Conservation (phyloP, 2,797 vertebrate genomes). For the Thalassophryne amazonica region DNA sequence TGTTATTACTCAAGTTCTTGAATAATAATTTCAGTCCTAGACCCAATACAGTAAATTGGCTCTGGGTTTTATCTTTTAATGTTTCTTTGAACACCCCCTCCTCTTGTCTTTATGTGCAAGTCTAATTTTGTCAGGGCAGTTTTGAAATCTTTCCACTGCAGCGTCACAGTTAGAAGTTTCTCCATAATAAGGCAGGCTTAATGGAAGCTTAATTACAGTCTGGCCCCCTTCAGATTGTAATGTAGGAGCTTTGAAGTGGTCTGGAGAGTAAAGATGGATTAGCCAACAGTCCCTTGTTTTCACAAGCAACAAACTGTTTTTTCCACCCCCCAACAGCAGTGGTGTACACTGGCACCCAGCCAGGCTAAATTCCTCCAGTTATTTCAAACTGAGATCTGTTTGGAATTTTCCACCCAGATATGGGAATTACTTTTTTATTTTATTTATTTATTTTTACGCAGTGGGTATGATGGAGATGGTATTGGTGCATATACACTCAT, state of each 20-base stretch:
- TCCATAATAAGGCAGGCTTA: constrained; percentile 75
- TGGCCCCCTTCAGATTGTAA: constrained; percentile 71
- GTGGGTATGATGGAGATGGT: constrained; percentile 14
- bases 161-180: constrained; percentile 73
- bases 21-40: no score
- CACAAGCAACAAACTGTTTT: constrained; percentile 76
- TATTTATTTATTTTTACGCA: constrained; percentile 60
- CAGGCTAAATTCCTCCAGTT: constrained; percentile 78
- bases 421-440: constrained; percentile 75
- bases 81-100: constrained; percentile 12
- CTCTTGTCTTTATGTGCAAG: constrained; percentile 42
- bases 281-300: constrained; percentile 67
- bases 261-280: constrained; percentile 74
- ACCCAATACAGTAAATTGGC: not conserved
- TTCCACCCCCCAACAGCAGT: constrained; percentile 68
- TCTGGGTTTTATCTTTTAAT: not conserved
- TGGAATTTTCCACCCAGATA: constrained; percentile 80
- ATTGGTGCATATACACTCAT: no score
- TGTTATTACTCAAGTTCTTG: no score
- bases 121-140: constrained; percentile 51
- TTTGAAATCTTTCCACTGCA: constrained; percentile 76
- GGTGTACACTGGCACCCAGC: constrained; percentile 66
- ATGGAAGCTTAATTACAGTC: constrained; percentile 78
- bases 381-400: constrained; percentile 77
- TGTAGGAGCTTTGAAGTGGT: constrained; percentile 78